Percentiles rank a stretch among this genome's conserved stretches.
Conservation (phyloP, 2,113 vertebrate species). For the Rhinichthys klamathensis region DNA sequence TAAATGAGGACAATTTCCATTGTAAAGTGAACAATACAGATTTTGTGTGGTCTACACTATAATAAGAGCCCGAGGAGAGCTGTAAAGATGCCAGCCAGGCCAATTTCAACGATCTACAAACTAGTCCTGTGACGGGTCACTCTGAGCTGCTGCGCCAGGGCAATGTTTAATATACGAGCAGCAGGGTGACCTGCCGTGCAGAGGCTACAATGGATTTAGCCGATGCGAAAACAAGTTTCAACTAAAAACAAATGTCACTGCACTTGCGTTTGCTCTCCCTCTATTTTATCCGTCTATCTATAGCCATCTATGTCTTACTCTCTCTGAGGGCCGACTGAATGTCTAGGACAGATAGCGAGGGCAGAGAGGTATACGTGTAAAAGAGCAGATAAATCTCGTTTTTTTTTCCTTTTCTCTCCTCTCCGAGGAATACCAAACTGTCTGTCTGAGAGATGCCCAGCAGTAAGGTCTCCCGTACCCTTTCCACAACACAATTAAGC, state of each 20-base stretch:
- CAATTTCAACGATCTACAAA: constrained; percentile 3
- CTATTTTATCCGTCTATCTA: neutral
- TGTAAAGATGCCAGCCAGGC: constrained; percentile 7
- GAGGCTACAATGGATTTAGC: constrained; percentile 8
- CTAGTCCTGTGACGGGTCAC: constrained; percentile 1
- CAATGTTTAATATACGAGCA: neutral
- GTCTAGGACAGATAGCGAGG: constrained; percentile 23
- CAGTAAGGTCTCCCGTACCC: constrained; percentile 39
- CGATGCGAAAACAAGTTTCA: constrained; percentile 8
- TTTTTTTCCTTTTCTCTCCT: constrained; percentile 10
- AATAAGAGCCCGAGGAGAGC: constrained; percentile 7
- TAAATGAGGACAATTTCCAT: neutral
- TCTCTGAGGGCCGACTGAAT: constrained; percentile 9
- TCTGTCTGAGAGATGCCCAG: constrained; percentile 4
- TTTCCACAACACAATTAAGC: constrained; percentile 53
- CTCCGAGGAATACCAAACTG: constrained; percentile 20
- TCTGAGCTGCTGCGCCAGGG: neutral
- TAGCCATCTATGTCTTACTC: constrained; percentile 9
- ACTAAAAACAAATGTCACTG: constrained; percentile 23
- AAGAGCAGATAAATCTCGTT: neutral
- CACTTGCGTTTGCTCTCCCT: neutral
- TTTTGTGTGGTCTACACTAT: neutral
- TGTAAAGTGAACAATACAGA: neutral
- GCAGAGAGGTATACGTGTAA: constrained; percentile 27
- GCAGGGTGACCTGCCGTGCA: neutral